phyloP scores from a whole-genome alignment of 2,113 vertebrate genomes.

The Chiloscyllium plagiosum region DNA sequence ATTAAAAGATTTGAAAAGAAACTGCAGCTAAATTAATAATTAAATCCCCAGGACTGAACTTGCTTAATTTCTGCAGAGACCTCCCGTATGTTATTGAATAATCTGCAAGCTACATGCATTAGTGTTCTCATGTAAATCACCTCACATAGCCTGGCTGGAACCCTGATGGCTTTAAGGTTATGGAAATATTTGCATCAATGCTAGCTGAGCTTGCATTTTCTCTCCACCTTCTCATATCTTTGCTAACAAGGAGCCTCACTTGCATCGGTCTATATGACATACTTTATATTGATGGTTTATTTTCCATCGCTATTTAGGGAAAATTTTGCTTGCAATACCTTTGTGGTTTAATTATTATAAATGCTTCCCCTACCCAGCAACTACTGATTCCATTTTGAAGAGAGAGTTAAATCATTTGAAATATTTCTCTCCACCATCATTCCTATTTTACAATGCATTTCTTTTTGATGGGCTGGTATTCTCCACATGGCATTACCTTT shows the following conservation, averaged over 20 bases:
- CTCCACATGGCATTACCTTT: not conserved
- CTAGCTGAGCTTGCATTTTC: not conserved
- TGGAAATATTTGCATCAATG: not conserved
- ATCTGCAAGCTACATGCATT: not conserved
- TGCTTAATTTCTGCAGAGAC: not conserved
- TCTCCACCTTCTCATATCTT: not conserved
- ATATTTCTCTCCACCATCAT: not conserved
- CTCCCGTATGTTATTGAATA: not conserved
- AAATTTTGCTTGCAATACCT: not conserved
- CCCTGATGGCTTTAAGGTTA: not conserved
- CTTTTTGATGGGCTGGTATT: not conserved
- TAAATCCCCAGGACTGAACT: not conserved
- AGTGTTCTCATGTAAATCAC: not conserved
- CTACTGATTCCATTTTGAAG: not conserved
- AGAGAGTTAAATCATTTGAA: not conserved
- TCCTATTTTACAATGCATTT: not conserved
- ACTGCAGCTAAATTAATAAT: not conserved
- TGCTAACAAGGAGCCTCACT: not conserved
- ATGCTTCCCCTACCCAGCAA: not conserved
- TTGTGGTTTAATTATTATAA: not conserved
- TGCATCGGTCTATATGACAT: not conserved
- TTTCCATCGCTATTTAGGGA: not conserved
- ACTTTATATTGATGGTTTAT: not conserved
- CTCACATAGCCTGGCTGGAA: not conserved
- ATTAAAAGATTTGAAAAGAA: not conserved